Evolutionary conservation across 2,888 invertebrate species (phyloP).

Genomic region (Apantesis nais): DNA sequence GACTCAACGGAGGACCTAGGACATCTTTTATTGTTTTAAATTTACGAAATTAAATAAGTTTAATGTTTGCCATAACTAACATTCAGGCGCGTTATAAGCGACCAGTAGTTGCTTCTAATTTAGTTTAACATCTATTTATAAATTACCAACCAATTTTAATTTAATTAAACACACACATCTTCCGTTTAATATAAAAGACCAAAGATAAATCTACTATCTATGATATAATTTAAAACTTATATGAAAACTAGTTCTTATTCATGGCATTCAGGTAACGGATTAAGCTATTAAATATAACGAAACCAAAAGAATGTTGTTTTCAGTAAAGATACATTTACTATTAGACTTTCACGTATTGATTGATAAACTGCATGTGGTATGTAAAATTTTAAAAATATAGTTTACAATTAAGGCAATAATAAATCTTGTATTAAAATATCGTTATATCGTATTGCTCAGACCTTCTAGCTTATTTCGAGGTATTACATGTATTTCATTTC

Average conservation of each 20-base stretch:
- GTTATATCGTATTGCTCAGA: background rate
- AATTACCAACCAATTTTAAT: slow-evolving; percentile 37
- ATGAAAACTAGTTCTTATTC: slow-evolving; percentile 38
- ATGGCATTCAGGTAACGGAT: slow-evolving; percentile 38
- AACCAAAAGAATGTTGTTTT: slow-evolving; percentile 36
- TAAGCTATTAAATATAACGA: slow-evolving; percentile 41
- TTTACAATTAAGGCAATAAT: no score
- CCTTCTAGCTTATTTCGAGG: background rate
- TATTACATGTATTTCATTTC: background rate
- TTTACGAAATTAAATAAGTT: background rate
- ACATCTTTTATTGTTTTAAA: background rate
- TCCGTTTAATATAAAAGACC: slow-evolving; percentile 27
- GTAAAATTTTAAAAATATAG: background rate
- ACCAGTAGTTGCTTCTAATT: background rate
- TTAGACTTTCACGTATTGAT: background rate
- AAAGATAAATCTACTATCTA: slow-evolving; percentile 28
- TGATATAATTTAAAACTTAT: slow-evolving; percentile 43
- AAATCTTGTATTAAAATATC: background rate
- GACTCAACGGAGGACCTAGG: no score
- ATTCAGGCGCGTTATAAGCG: background rate
- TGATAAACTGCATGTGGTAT: background rate
- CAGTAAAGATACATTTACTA: slow-evolving; percentile 32
- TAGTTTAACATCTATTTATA: background rate
- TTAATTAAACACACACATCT: slow-evolving; percentile 37
- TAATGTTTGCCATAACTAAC: no score